Percentiles rank a stretch among this genome's conserved stretches.
Evolutionary conservation across 2,797 vertebrate species (phyloP).

Genomic region (Acridotheres tristis): DNA sequence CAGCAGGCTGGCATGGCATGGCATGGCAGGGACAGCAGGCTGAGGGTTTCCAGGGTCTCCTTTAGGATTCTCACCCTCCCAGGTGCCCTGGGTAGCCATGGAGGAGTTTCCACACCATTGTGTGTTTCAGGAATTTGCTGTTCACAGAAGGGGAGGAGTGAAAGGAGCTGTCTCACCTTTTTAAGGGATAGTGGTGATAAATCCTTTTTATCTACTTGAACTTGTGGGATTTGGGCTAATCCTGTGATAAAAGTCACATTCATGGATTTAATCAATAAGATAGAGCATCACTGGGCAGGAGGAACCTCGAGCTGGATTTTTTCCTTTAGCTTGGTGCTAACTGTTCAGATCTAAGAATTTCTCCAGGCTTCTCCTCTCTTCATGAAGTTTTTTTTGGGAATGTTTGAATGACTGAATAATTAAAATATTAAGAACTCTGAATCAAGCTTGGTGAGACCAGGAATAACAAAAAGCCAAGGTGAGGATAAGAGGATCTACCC

Average conservation of each 20-base stretch:
- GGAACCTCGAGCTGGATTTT: background rate
- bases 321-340: background rate
- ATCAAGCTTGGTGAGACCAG: background rate
- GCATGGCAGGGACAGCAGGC: background rate
- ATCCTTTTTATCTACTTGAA: background rate
- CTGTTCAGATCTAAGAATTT: background rate
- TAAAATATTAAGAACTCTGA: background rate
- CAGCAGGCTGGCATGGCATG: too few species aligned
- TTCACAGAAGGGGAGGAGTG: background rate
- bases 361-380: background rate
- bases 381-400: background rate
- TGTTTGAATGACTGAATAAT: background rate
- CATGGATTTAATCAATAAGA: background rate
- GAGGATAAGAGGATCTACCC: background rate
- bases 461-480: background rate
- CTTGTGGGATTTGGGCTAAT: background rate
- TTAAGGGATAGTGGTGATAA: background rate
- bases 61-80: accelerated
- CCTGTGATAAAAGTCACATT: background rate
- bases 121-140: background rate
- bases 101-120: background rate
- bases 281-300: background rate
- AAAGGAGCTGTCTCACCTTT: background rate
- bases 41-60: background rate
- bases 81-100: accelerated